Evolutionary conservation across 1,140 invertebrate genomes (phyloP).

Genomic region (Brachionus plicatilis): DNA sequence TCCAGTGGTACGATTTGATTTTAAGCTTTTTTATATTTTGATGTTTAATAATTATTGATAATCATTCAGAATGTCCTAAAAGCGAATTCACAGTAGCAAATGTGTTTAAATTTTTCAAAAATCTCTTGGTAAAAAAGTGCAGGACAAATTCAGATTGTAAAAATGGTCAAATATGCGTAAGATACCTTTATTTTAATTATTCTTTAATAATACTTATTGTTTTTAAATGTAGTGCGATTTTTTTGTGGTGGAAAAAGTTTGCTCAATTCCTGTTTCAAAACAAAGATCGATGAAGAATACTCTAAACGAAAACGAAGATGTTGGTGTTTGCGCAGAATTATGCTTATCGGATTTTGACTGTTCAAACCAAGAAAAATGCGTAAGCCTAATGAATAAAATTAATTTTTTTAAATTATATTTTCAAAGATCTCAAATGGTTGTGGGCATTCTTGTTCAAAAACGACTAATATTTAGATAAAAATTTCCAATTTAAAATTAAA

Average conservation of each 20-base stretch:
- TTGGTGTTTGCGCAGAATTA: neutral
- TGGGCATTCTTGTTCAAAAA: neutral
- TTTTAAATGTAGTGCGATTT: neutral
- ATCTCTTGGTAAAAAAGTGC: neutral
- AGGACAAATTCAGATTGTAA: neutral
- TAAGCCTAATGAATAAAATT: neutral
- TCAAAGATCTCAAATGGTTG: neutral
- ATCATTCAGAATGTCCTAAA: neutral
- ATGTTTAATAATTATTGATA: neutral
- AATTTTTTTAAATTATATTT: neutral
- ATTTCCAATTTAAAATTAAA: neutral
- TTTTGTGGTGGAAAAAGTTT: neutral
- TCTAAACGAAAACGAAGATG: neutral
- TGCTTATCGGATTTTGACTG: neutral
- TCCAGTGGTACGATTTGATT: neutral
- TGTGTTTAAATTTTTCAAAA: neutral
- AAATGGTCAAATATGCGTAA: neutral
- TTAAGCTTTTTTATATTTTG: neutral
- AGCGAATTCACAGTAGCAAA: neutral
- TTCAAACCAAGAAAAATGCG: neutral
- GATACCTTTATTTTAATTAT: neutral
- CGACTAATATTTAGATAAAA: neutral
- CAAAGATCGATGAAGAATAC: neutral
- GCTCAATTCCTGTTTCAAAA: neutral
- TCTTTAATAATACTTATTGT: neutral